These are phyloP conservation scores for Sceloporus undulatus DNA, from an alignment of 2,113 vertebrate species.

Conservation along the genomic window DNA sequence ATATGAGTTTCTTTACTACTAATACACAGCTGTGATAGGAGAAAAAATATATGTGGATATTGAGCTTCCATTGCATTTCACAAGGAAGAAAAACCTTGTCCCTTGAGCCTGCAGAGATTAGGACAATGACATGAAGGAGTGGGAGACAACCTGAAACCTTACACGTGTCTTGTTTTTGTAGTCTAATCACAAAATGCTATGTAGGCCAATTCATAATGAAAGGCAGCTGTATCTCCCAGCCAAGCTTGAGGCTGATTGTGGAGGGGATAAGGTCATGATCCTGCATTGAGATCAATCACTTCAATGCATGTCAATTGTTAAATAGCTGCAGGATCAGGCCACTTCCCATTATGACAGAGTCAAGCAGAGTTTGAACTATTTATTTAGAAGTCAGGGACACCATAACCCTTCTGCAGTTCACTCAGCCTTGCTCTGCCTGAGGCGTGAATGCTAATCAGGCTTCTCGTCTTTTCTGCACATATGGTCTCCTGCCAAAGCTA, in stretches of 20 bases:
- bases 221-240: not conserved
- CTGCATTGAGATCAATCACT: not conserved
- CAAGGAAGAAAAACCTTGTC: not conserved
- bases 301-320: not conserved
- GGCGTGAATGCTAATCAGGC: constrained; percentile 8
- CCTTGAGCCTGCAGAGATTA: not conserved
- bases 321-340: constrained; percentile 7
- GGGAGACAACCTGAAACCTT: no score
- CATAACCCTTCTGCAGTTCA: constrained; percentile 7
- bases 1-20: not conserved
- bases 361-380: constrained; percentile 22
- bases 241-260: not conserved
- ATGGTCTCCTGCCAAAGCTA: constrained; percentile 6
- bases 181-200: not conserved
- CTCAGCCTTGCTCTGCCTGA: constrained; percentile 9
- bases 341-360: constrained; percentile 10
- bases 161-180: not conserved
- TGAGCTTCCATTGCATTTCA: not conserved
- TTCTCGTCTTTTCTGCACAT: constrained; percentile 31
- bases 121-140: not conserved
- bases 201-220: not conserved
- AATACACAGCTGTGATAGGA: not conserved
- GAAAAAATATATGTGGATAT: not conserved
- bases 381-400: not conserved
- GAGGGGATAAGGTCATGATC: not conserved